phyloP scores from a whole-genome alignment of 2,113 vertebrate species.

The Podarcis raffonei region DNA sequence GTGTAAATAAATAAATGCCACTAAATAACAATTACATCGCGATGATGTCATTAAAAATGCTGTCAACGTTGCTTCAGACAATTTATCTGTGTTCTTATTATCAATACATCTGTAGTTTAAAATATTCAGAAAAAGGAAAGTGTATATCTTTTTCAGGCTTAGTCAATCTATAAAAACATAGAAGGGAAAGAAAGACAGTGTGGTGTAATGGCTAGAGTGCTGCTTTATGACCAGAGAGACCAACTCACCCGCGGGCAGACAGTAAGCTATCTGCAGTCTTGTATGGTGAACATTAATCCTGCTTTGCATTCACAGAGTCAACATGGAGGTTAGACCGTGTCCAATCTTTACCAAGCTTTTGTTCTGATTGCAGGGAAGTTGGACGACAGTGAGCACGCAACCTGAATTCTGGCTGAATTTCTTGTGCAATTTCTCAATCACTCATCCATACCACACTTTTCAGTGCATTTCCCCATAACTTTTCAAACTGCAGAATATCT shows the following conservation, averaged over 20 bases:
- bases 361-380: too few species aligned
- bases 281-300: too few species aligned
- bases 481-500: too few species aligned
- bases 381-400: too few species aligned
- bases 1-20: neutral
- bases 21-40: neutral
- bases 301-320: too few species aligned
- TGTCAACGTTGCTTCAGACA: neutral
- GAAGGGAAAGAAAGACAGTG: neutral
- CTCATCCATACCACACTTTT: too few species aligned
- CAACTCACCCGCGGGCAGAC: neutral
- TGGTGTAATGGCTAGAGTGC: neutral
- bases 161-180: neutral
- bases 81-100: neutral
- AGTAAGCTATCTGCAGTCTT: neutral
- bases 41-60: neutral
- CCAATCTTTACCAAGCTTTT: too few species aligned
- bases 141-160: neutral
- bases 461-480: too few species aligned
- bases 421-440: too few species aligned
- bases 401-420: too few species aligned
- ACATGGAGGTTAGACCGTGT: too few species aligned
- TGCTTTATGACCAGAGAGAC: neutral
- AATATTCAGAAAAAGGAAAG: neutral
- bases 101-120: neutral